phyloP scores from a whole-genome alignment of 2,113 vertebrate genomes.

The Oryzias javanicus region DNA sequence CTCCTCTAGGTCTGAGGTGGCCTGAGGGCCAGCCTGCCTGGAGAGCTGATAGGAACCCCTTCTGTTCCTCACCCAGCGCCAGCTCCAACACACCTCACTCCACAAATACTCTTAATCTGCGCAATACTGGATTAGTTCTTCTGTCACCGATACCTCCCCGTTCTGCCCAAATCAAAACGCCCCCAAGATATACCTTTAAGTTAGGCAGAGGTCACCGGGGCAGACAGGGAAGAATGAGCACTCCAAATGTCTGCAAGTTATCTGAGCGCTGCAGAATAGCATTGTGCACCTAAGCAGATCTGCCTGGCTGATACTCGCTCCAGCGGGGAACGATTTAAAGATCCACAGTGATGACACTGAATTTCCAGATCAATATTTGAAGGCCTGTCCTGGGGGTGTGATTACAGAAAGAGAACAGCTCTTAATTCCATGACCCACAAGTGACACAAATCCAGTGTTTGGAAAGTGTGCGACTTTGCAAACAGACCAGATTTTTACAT shows the following conservation, averaged over 20 bases:
- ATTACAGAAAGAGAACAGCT: constrained; percentile 56
- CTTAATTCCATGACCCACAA: constrained; percentile 42
- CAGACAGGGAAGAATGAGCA: constrained; percentile 67
- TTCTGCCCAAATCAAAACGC: constrained; percentile 76
- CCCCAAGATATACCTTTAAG: constrained; percentile 82
- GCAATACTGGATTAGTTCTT: constrained; percentile 84
- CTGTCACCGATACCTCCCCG: constrained; percentile 80
- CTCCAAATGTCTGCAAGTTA: constrained; percentile 74
- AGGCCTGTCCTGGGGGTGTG: constrained; percentile 67
- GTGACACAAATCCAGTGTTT: constrained; percentile 27
- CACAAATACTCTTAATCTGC: constrained; percentile 82
- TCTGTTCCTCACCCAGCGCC: constrained; percentile 73
- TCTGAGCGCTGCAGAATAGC: constrained; percentile 73
- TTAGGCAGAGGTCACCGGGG: constrained; percentile 78
- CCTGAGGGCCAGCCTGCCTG: constrained; percentile 79
- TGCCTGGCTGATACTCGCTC: constrained; percentile 61
- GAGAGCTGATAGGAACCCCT: constrained; percentile 78
- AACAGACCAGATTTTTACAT: constrained; percentile 9
- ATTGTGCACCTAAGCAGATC: constrained; percentile 74
- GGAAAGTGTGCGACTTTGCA: constrained; percentile 53
- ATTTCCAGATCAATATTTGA: constrained; percentile 74
- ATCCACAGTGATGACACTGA: constrained; percentile 66
- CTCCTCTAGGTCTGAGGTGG: constrained; percentile 75
- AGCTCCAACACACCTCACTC: constrained; percentile 73
- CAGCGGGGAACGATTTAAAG: constrained; percentile 60